phyloP scores from a whole-genome alignment of 2,113 vertebrate genomes.

The Callospermophilus lateralis region DNA sequence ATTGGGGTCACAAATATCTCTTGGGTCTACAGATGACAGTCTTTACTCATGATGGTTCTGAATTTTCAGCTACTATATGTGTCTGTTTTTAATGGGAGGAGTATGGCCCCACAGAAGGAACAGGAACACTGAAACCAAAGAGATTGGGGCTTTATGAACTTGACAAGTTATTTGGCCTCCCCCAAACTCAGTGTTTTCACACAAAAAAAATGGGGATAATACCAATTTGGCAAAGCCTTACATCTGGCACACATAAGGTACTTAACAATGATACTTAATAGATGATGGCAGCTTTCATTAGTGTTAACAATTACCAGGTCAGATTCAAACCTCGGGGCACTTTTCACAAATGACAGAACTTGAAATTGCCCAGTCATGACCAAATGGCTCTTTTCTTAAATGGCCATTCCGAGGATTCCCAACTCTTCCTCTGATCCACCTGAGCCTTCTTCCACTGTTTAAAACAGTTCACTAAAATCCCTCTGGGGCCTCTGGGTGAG shows the following conservation, averaged over 20 bases:
- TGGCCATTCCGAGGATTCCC: not conserved
- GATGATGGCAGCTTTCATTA: not conserved
- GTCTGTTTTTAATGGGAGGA: not conserved
- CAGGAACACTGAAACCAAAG: not conserved
- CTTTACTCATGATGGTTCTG: not conserved
- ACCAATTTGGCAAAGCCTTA: constrained; percentile 14
- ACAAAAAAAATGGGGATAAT: not conserved
- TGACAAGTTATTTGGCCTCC: constrained; percentile 25
- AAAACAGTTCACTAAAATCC: not conserved
- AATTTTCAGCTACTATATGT: not conserved
- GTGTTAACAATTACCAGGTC: constrained; percentile 29
- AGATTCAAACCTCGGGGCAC: not conserved
- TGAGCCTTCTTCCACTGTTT: not conserved
- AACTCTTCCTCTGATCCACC: not conserved
- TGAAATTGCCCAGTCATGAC: not conserved
- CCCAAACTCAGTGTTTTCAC: not conserved
- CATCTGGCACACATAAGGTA: not conserved
- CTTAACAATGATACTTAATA: not conserved
- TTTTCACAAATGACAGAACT: not conserved
- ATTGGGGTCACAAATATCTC: not conserved
- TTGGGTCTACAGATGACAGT: not conserved
- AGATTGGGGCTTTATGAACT: not conserved
- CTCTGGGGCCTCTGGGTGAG: not conserved
- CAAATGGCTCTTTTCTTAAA: not conserved
- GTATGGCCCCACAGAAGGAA: not conserved